Conservation (phyloP, 2,797 vertebrate genomes). For the Crenichthys baileyi region DNA sequence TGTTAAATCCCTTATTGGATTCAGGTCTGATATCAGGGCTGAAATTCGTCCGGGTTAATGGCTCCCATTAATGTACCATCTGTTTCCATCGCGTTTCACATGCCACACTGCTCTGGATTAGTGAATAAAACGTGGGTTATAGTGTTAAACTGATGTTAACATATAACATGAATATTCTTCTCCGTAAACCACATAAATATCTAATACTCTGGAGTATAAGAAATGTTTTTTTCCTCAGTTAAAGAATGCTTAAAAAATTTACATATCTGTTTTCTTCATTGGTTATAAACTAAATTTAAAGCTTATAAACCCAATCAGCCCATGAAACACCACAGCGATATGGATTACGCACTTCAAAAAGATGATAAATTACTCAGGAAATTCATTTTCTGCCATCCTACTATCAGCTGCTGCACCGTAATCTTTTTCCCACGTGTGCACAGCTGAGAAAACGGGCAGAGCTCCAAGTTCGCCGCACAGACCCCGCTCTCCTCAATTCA, state of each 20-base stretch:
- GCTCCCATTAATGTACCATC: constrained; percentile 72
- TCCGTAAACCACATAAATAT: not conserved
- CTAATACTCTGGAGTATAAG: not conserved
- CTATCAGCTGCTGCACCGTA: not conserved
- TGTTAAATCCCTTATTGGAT: constrained; percentile 67
- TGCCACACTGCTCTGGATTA: constrained; percentile 1
- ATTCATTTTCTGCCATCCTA: not conserved
- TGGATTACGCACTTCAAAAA: not conserved
- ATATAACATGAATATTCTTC: not conserved
- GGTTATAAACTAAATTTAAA: not conserved
- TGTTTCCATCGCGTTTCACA: constrained; percentile 49
- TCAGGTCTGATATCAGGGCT: constrained; percentile 54
- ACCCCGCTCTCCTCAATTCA: constrained; percentile 20
- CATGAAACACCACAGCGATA: not conserved
- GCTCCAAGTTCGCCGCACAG: constrained; percentile 25
- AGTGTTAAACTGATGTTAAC: not conserved
- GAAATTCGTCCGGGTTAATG: constrained; percentile 74
- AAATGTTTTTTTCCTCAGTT: not conserved
- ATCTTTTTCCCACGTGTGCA: constrained; percentile 10
- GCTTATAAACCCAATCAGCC: not conserved
- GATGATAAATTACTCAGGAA: not conserved
- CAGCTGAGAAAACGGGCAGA: constrained; percentile 44
- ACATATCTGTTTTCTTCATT: not conserved
- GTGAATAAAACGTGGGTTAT: not conserved
- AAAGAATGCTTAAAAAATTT: not conserved